Evolutionary conservation across 2,888 invertebrate genomes (phyloP).

Genomic region (Colletes collaris): DNA sequence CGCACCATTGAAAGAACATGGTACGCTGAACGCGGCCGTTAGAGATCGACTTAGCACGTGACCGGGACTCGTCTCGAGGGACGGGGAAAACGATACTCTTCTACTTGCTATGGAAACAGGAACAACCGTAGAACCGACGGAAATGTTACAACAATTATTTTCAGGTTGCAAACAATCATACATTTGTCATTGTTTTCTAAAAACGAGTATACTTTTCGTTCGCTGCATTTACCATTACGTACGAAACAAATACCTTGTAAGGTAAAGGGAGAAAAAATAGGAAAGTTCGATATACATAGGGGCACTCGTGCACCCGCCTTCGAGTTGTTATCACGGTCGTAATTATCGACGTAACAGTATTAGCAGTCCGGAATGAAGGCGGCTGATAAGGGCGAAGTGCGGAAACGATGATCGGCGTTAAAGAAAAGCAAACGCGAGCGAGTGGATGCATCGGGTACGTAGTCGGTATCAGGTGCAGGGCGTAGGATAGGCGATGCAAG

Average conservation of each 20-base stretch:
- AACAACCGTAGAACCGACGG: not conserved
- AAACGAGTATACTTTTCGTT: too few relatives aligned
- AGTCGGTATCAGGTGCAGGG: constrained; percentile 66
- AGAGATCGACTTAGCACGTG: constrained; percentile 65
- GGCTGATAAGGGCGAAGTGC: constrained; percentile 37
- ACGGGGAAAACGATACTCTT: constrained; percentile 23
- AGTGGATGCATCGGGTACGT: constrained; percentile 32
- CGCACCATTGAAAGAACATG: constrained; percentile 43
- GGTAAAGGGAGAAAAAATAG: not conserved
- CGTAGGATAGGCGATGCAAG: constrained; percentile 51
- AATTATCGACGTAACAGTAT: constrained; percentile 46
- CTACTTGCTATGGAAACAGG: constrained; percentile 9
- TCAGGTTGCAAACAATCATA: too few relatives aligned
- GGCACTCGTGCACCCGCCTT: not conserved
- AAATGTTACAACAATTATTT: too few relatives aligned
- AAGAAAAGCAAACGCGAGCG: constrained; percentile 16
- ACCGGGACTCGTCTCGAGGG: constrained; percentile 49
- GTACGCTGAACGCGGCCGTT: constrained; percentile 62
- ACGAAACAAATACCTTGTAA: not conserved
- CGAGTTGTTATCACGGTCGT: constrained; percentile 38
- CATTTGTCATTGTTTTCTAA: too few relatives aligned
- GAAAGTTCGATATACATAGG: not conserved
- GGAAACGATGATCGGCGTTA: constrained; percentile 55
- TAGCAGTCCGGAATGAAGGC: constrained; percentile 31
- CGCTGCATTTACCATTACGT: too few relatives aligned